A percentile compares a stretch with the other conserved stretches of the same genome.
Evolutionary conservation across 2,888 invertebrate species (phyloP).

Genomic region (Morpho deidamia): DNA sequence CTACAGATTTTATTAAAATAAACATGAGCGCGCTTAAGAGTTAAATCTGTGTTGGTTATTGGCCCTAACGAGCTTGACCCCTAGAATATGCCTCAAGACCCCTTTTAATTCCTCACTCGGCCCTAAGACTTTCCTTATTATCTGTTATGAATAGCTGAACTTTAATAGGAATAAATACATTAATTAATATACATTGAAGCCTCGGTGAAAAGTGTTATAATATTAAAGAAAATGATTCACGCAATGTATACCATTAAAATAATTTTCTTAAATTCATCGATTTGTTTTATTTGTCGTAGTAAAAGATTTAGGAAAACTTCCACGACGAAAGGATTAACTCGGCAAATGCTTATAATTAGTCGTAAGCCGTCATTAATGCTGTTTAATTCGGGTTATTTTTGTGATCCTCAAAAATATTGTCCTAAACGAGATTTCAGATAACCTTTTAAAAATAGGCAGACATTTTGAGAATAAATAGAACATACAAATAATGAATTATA

Average conservation of each 20-base stretch:
- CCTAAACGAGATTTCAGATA: background rate
- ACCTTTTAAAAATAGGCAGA: background rate
- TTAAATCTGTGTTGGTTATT: conserved; percentile 16
- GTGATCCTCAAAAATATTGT: conserved; percentile 5
- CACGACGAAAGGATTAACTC: conserved; percentile 19
- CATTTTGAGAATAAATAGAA: background rate
- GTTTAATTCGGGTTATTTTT: conserved; percentile 18
- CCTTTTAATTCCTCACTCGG: conserved; percentile 22
- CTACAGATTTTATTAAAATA: background rate
- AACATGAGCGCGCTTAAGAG: background rate
- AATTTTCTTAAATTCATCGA: background rate
- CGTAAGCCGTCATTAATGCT: conserved; percentile 19
- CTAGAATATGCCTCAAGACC: conserved; percentile 17
- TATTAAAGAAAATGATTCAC: background rate
- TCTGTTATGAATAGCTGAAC: background rate
- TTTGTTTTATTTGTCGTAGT: conserved; percentile 2
- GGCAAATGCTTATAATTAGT: conserved; percentile 20
- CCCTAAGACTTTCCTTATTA: conserved; percentile 12
- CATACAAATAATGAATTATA: too few species aligned
- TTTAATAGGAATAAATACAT: background rate
- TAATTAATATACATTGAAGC: background rate
- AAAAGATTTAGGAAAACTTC: conserved; percentile 11
- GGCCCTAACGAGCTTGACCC: conserved; percentile 21
- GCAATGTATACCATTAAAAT: conserved; percentile 5
- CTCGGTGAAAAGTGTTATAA: background rate